Base-by-base conservation (phyloP, 2,797 vertebrate species). In the Carapus acus region DNA sequence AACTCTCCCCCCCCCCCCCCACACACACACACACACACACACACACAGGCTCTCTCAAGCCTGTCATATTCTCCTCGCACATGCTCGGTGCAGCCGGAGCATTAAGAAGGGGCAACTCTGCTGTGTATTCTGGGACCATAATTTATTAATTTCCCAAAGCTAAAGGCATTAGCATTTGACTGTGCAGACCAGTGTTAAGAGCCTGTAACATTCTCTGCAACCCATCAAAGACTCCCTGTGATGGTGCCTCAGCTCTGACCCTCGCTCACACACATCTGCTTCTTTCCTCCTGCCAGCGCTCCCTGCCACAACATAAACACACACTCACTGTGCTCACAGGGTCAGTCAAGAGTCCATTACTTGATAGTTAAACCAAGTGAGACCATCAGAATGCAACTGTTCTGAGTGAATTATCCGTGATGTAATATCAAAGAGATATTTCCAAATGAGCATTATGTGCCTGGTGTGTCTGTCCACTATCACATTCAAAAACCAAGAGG, bases 141-240 rank as follows among this genome's bases (percentile, higher is more conserved):
- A 85, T 87, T 85, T 85, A 85, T 88, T 85, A 78, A 85, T 86
- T 81, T 71, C 79, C 71, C 54, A 60, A 73, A 68, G 74, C 66
- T 51, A 62, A 68, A 58, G 52, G 71, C 70, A 88, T 89, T 89
- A 87, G 82, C 84, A 89, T 88, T 77, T 70, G 75, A 82, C 72
- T 80, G 78, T 54, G 73, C 58, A 50, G 68, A 72, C 67, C 65
- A 76, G 79, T 73, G 79, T 80, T 85, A 80, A 82, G 77, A 81
- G 72, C 78, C 80, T 87, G 85, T 86, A 86, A 88, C 88, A 69
- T 74, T 70, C 74, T 75, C 71, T n/a, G 18, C 48, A 23, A 62
- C 41, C 65, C 70, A 56, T 85, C 84, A 86, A 84, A 85, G 83
- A 48, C 69, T 71, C 80, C 69, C 85, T 78, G 79, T 85, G 81